Evolutionary conservation across 1,140 invertebrate genomes (phyloP), one percentile per base, ranked within the genome.

Genomic region (Elysia chlorotica): DNA sequence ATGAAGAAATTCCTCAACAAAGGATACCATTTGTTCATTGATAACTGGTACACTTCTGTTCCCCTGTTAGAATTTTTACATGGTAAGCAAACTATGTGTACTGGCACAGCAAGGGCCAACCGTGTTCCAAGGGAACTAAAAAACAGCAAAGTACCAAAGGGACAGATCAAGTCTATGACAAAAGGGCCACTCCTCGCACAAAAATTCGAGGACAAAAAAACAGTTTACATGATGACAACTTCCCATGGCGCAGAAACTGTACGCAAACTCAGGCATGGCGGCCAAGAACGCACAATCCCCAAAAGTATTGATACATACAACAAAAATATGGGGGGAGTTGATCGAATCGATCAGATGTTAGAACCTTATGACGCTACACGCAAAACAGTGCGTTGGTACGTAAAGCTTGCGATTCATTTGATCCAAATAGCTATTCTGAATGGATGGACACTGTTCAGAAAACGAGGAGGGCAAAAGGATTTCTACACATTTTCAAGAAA

Each of bases 11-110:
- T 41, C 19, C 1, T 66, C 4, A 25, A 66, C 35, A 37, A 41
- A 1, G 65, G 65, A 21, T 65, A 65, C 30, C 63, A 65, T 2
- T 1, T 65, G 30, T 65, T 35, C 63, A 65, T 65, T 14, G 69
- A 71, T 30, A 38, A 19, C 19, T 72, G 28, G 57, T 74, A 54
- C 41, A 48, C 10, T n/a, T 48, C 41, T 10, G 41, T 14, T 10
- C 41, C n/a, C 10, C n/a, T 48, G 10, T 14, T 48, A 10, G n/a
- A 48, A 10, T 48, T 14, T n/a, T n/a, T 48, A 10, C n/a, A 10
- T 48, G 41, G n/a, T 14, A 10, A 48, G 10, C 10, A 48, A 48
- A 48, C 41, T 48, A 10, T 48, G 41, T n/a, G 41, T n/a, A 48
- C 41, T 14, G 41, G 41, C 41, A 48, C 41, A 48, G 41, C 41